Evolutionary conservation across 2,888 invertebrate species (phyloP), one percentile per base, ranked within the genome.

Genomic region (Drosophila greeni): DNA sequence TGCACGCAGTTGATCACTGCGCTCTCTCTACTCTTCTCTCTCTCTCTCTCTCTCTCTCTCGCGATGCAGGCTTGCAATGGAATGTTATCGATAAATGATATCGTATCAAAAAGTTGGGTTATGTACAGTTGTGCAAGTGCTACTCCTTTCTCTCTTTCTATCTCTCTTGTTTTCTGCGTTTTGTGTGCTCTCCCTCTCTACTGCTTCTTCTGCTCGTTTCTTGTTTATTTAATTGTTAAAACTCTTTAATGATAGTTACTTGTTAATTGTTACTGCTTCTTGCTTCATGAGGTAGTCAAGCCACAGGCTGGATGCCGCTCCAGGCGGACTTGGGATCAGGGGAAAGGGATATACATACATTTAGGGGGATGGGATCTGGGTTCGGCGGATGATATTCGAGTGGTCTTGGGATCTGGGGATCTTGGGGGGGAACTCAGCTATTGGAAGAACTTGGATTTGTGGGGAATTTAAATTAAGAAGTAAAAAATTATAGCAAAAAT

Each of bases 231-330:
- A 34, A 29, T 67, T 34, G 26, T 51, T 56, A 56, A 57, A 68
- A 64, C 16, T 62, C 34, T 71, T 62, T 49, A 58, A 67, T 39
- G 56, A 59, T 66, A 58, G 51, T 65, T 45, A 57, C 40, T 36
- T 57, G 57, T 70, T 64, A 42, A 51, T 70, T 66, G 59, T 45
- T 70, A 70, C 39, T 66, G 55, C 66, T 66, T 66, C 36, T 57
- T 57, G 55, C 48, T 75, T 62, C 59, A 74, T 82, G 81, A 82
- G 81, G 81, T 82, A 82, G 81, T 79, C 74, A 82, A 84, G 82
- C 82, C 84, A 77, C 79, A 76, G 65, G 42, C 58, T 61, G 69
- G 55, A 67, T 71, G 56, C 66, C 61, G 67, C 62, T 64, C 57
- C 73, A 57, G 70, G 66, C 66, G 66, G 66, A 52, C 66, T 56